Conservation (phyloP, 1,140 invertebrate genomes). For the Cotesia vestalis region DNA sequence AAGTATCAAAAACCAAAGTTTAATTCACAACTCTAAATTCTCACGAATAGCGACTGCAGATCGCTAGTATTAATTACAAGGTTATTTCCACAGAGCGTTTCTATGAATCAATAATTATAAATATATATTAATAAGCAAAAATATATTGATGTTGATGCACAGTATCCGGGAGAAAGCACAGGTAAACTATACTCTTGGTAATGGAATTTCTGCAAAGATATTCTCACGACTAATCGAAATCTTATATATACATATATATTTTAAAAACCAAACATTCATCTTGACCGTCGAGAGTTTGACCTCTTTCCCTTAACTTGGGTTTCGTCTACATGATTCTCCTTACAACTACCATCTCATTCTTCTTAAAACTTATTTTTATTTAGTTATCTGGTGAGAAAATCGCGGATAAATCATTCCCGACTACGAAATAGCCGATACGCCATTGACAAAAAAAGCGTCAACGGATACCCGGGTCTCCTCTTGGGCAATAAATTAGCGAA, state of each 20-base stretch:
- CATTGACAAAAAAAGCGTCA: too few relatives aligned
- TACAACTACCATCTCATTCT: not conserved
- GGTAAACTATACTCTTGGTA: not conserved
- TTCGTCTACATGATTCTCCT: not conserved
- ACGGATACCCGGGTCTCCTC: too few relatives aligned
- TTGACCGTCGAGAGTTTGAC: not conserved
- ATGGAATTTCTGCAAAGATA: not conserved
- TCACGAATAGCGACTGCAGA: too few relatives aligned
- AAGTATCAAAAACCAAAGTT: too few relatives aligned
- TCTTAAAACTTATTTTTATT: not conserved
- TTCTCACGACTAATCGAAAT: slow-evolving; percentile 48
- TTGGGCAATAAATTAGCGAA: slow-evolving; percentile 5
- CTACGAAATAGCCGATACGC: too few relatives aligned
- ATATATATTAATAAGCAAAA: too few relatives aligned
- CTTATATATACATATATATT: slow-evolving; percentile 22
- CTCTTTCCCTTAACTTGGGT: not conserved
- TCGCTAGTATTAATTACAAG: too few relatives aligned
- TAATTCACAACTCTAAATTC: too few relatives aligned
- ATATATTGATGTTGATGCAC: not conserved
- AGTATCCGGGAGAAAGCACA: slow-evolving; percentile 49
- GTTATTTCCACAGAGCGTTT: too few relatives aligned
- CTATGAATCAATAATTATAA: not conserved
- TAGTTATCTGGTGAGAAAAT: slow-evolving; percentile 2
- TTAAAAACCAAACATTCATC: not conserved
- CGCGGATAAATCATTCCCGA: not conserved